A percentile compares a stretch with the other conserved stretches of the same genome.
Conservation (phyloP, 2,888 invertebrate species). For the Ectemnius lituratus region DNA sequence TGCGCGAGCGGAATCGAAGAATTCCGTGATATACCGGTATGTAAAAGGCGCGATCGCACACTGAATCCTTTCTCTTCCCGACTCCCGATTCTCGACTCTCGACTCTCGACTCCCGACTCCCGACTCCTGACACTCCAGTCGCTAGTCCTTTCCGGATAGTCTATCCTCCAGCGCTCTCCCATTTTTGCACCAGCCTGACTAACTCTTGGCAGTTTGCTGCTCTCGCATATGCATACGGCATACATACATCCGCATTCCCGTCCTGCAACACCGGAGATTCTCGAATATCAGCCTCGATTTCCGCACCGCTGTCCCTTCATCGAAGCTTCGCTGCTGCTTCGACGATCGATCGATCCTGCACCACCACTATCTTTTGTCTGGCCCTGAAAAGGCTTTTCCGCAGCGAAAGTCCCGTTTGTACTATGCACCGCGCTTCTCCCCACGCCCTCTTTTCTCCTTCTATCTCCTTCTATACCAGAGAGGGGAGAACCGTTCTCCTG, state of each 20-base stretch:
- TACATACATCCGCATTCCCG: not conserved
- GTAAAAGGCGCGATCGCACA: too few relatives aligned
- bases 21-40: not conserved
- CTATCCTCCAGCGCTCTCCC: too few relatives aligned
- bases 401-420: constrained; percentile 47
- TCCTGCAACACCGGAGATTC: constrained; percentile 15
- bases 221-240: too few relatives aligned
- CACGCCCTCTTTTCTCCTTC: not conserved
- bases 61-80: too few relatives aligned
- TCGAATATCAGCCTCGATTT: constrained; percentile 49
- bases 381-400: constrained; percentile 49
- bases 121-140: too few relatives aligned
- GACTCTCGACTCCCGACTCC: too few relatives aligned
- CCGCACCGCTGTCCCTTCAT: constrained; percentile 40
- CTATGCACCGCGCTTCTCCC: constrained; percentile 34
- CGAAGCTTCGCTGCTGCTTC: constrained; percentile 1
- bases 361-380: constrained; percentile 53
- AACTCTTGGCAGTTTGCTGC: too few relatives aligned
- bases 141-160: too few relatives aligned
- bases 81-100: too few relatives aligned
- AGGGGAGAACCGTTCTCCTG: too few relatives aligned
- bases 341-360: constrained; percentile 54
- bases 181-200: too few relatives aligned
- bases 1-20: not conserved
- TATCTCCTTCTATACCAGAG: not conserved